Base-by-base conservation (phyloP, 2,113 vertebrate genomes). In the Puntigrus tetrazona region DNA sequence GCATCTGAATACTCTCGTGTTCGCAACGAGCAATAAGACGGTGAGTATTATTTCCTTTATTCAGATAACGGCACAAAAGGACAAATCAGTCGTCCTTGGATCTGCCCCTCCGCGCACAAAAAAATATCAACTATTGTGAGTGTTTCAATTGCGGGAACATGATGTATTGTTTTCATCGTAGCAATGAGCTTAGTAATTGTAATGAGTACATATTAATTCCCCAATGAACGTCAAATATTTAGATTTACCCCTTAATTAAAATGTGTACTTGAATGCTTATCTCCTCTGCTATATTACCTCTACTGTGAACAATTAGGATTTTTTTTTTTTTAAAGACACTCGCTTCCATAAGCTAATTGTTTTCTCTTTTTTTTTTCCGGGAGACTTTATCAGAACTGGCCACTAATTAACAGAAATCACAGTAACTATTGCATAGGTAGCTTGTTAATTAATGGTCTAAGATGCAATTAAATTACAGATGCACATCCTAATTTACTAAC, bases 381-480 rank as follows among this genome's bases (percentile, higher is more conserved):
- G 91, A 94, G 93, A 93, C 91, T 93, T 94, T 94, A 95, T 95
- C 93, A 90, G 86, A 89, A 91, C 90, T 59, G 88, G 87, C 86
- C 88, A 91, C 92, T 95, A 95, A 95, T 95, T 93, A 95, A 94
- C 91, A 90, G 93, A 92, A 94, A 94, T 94, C 92, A 93, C 91
- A 92, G 91, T 93, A 93, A 94, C 93, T 93, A 94, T 94, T 94
- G 93, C 93, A 92, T 90, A 93, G 93, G 93, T 92, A 93, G 92
- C 92, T 93, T 93, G 93, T 94, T 95, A 95, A 95, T 95, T 94
- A 95, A 93, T 93, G 87, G 91, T 93, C 93, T 93, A 89, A 92
- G 92, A 94, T 94, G 94, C 94, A 95, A 94, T 94, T 94, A 94
- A 95, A 94, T 95, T 94, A 94, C 92, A 94, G 92, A 95, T 95